Conservation (phyloP, 2,797 vertebrate genomes). For the Microctenopoma stevenorrisi region DNA sequence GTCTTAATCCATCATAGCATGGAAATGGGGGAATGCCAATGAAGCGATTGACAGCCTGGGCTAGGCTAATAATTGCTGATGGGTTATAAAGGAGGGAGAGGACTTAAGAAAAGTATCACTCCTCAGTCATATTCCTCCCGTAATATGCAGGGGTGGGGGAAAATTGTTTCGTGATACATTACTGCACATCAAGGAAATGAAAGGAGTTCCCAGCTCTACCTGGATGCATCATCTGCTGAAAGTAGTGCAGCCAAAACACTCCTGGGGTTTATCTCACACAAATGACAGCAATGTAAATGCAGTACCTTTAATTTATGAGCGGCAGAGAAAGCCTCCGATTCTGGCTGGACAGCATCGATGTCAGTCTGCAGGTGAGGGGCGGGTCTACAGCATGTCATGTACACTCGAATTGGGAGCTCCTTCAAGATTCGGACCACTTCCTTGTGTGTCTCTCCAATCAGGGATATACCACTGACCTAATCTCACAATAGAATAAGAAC, state of each 20-base stretch:
- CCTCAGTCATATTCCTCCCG: conserved; percentile 30
- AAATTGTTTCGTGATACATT: conserved; percentile 41
- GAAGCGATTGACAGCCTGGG: conserved; percentile 45
- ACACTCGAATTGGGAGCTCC: conserved; percentile 91
- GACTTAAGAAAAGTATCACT: conserved; percentile 12
- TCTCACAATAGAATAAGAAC: background rate
- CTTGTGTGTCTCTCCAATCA: conserved; percentile 95
- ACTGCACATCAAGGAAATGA: conserved; percentile 26
- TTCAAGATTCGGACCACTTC: conserved; percentile 95
- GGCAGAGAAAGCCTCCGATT: conserved; percentile 69
- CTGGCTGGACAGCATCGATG: conserved; percentile 72
- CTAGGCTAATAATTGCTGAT: conserved; percentile 57
- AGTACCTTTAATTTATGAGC: conserved; percentile 85
- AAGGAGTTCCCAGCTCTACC: background rate
- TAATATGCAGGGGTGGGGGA: conserved; percentile 22
- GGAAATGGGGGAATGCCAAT: conserved; percentile 50
- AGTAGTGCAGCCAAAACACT: conserved; percentile 1
- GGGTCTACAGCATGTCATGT: conserved; percentile 92
- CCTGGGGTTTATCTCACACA: background rate
- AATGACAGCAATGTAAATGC: background rate
- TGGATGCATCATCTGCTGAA: conserved; percentile 18
- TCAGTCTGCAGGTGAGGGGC: conserved; percentile 75
- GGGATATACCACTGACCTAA: conserved; percentile 93
- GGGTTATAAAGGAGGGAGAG: conserved; percentile 41
- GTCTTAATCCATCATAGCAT: conserved; percentile 70